These are phyloP conservation scores for Limnephilus auricula DNA, from an alignment of 2,888 invertebrate species.

Conservation along the genomic window DNA sequence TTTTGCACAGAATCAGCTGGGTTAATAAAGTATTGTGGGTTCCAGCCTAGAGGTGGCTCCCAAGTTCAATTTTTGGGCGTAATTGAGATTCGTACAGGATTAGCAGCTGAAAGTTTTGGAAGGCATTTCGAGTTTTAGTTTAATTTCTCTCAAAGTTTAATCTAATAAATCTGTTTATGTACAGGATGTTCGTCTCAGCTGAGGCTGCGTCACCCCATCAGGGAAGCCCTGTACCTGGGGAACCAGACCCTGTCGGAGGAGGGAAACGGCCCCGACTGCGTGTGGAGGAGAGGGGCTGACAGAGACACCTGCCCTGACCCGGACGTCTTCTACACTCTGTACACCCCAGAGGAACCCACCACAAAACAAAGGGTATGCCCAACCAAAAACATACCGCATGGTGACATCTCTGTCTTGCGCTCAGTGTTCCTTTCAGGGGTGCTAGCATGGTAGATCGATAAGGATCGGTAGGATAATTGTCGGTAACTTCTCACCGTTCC, in stretches of 20 bases:
- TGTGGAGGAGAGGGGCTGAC: slow-evolving; percentile 82
- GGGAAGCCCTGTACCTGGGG: slow-evolving; percentile 81
- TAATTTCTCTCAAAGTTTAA: too few relatives aligned
- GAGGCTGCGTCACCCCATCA: slow-evolving; percentile 74
- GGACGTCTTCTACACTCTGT: slow-evolving; percentile 81
- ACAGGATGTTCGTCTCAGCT: slow-evolving; percentile 65
- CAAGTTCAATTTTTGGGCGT: too few relatives aligned
- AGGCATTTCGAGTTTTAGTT: too few relatives aligned
- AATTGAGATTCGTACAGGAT: too few relatives aligned
- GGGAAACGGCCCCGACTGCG: slow-evolving; percentile 83
- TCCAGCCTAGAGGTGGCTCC: too few relatives aligned
- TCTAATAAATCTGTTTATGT: not conserved
- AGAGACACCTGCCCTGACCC: slow-evolving; percentile 85
- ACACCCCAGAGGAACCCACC: slow-evolving; percentile 78
- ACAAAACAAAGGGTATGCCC: slow-evolving; percentile 72
- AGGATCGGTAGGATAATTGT: too few relatives aligned
- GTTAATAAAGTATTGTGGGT: too few relatives aligned
- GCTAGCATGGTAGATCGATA: too few relatives aligned
- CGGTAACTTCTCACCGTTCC: too few relatives aligned
- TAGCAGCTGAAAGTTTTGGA: too few relatives aligned
- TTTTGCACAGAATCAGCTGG: too few relatives aligned
- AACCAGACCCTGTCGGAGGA: slow-evolving; percentile 75
- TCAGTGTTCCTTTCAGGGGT: not conserved
- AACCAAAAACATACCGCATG: slow-evolving; percentile 25
- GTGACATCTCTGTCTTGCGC: not conserved